A percentile compares a stretch with the other conserved stretches of the same genome.
phyloP scores from a whole-genome alignment of 2,888 invertebrate species.

The Drosophila ustulata region DNA sequence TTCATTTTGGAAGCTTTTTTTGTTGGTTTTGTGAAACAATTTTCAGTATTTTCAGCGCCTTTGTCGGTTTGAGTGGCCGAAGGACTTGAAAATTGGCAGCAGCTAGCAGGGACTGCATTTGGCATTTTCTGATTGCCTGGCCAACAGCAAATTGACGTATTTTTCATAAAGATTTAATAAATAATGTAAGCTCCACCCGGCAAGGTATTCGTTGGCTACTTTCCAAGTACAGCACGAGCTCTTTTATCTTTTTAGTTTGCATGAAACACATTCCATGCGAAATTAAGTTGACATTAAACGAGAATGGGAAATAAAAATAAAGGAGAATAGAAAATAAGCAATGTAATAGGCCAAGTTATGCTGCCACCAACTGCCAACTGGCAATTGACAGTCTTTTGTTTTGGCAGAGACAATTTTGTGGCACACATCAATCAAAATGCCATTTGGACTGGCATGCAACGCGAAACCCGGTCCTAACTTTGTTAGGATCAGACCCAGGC shows the following conservation, averaged over 20 bases:
- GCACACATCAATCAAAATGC: slow-evolving; percentile 73
- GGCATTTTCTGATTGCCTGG: slow-evolving; percentile 63
- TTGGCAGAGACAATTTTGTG: slow-evolving; percentile 54
- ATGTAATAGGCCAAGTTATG: slow-evolving; percentile 38
- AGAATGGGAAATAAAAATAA: slow-evolving; percentile 1
- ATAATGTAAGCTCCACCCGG: background rate
- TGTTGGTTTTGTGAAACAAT: slow-evolving; percentile 30
- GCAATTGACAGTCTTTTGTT: slow-evolving; percentile 48
- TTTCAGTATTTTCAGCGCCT: slow-evolving; percentile 73
- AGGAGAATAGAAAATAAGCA: slow-evolving; percentile 18
- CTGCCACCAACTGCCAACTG: slow-evolving; percentile 29
- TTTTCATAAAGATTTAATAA: slow-evolving; percentile 12
- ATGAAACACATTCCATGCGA: slow-evolving; percentile 7
- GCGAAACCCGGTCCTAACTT: slow-evolving; percentile 24
- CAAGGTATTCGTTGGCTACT: background rate
- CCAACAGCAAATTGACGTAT: slow-evolving; percentile 49
- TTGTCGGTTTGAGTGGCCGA: slow-evolving; percentile 64
- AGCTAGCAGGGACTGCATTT: slow-evolving; percentile 45
- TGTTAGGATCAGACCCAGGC: slow-evolving; percentile 18
- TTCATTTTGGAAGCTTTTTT: slow-evolving; percentile 48
- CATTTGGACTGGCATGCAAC: slow-evolving; percentile 67
- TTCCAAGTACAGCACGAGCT: background rate
- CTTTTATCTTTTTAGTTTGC: slow-evolving; percentile 14
- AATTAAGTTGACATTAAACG: slow-evolving; percentile 21
- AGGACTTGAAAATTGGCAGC: slow-evolving; percentile 44